Base-by-base conservation (phyloP, 2,113 vertebrate species). In the Lepus timidus region DNA sequence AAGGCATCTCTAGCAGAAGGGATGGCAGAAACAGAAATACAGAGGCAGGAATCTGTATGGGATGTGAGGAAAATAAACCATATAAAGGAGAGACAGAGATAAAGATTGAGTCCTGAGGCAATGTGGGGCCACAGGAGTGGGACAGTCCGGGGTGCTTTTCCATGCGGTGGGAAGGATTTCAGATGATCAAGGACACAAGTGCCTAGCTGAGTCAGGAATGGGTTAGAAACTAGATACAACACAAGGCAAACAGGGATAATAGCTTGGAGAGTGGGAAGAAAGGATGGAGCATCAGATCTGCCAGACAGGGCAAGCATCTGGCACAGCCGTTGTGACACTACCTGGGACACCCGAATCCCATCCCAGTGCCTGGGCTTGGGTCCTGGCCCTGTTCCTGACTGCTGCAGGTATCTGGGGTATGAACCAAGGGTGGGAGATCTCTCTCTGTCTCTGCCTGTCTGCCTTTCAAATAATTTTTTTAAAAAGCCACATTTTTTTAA, bases 151-250 rank as follows among this genome's bases (percentile, higher is more conserved):
- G 6, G 4, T 1, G 4, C 51, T 58, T 76, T 74, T 76, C 71
- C 81, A 20, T 61, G 20, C 2, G 5, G 29, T 22, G 16, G 7
- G 22, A 80, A 85, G 52, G 33, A 29, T 78, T 73, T 61, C 29
- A 51, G 55, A 27, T n/a, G 31, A 61, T 81, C 51, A 73, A 83
- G 73, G 44, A 44, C 22, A 58, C 13, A n/a, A 31, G 52, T 7
- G 79, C 44, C 33, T 90, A 58, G 52, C 12, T 87, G 73, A 91
- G 44, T 93, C 67, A 85, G 83, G 39, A 78, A 76, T 62, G 55
- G 67, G 17, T 90, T 71, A 61, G 44, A 81, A 82, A 91, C 6
- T 44, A 78, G 49, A 76, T 95, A 68, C 31, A 71, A 51, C 33
- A 58, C 51, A 33, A 33, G 4, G 20, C n/a, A 4, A 65, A 51